Percentiles rank a stretch among this genome's conserved stretches.
Evolutionary conservation across 2,888 invertebrate species (phyloP).

Genomic region (Eulithis testata): DNA sequence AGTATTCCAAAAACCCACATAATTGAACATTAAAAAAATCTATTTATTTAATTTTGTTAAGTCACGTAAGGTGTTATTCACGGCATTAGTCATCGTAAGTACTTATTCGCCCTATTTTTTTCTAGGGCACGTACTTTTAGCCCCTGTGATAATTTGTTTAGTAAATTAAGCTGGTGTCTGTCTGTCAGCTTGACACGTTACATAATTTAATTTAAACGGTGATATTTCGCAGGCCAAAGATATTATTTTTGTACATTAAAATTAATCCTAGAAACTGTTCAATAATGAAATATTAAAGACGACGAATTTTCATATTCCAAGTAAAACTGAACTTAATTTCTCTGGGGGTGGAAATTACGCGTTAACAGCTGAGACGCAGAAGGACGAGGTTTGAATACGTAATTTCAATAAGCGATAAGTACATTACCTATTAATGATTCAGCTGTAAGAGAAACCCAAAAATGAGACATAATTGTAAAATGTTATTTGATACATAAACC

Average conservation of each 20-base stretch:
- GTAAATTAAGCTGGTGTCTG: constrained; percentile 49
- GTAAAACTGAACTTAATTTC: constrained; percentile 45
- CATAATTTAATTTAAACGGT: constrained; percentile 48
- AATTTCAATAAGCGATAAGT: constrained; percentile 52
- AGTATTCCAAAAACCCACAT: too few species aligned
- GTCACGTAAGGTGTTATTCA: too few species aligned
- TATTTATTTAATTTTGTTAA: too few species aligned
- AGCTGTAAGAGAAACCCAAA: neutral
- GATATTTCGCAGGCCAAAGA: constrained; percentile 11
- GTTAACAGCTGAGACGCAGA: constrained; percentile 47
- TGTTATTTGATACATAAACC: neutral
- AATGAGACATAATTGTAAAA: neutral
- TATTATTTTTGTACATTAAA: neutral
- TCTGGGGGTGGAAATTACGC: constrained; percentile 54
- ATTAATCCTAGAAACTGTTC: constrained; percentile 23
- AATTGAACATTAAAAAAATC: too few species aligned
- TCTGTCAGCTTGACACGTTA: constrained; percentile 40
- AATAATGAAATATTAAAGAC: constrained; percentile 16
- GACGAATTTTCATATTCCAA: constrained; percentile 39
- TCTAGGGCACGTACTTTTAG: constrained; percentile 38
- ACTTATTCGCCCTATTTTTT: too few species aligned
- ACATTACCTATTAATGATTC: constrained; percentile 28
- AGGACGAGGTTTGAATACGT: constrained; percentile 61
- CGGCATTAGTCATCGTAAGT: too few species aligned
- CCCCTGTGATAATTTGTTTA: constrained; percentile 50